Evolutionary conservation across 2,113 vertebrate genomes (phyloP), one percentile per base, ranked within the genome.

Genomic region (Rhinichthys klamathensis): DNA sequence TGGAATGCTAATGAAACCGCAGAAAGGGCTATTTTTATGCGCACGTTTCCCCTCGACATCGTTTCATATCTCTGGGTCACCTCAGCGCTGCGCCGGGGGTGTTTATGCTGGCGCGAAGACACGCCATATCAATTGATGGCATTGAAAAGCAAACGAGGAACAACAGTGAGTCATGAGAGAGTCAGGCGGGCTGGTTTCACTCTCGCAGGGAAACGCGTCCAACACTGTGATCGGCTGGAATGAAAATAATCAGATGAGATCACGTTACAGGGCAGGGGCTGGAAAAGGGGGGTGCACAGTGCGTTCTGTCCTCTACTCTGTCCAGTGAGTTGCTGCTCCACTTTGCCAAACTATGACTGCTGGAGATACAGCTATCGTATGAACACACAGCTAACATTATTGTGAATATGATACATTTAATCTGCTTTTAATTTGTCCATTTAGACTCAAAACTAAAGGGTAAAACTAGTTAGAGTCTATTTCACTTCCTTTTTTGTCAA

Each of bases 171-270:
- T 83, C n/a, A 49, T 41, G 70, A n/a, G 5, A 27, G 70, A 60
- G 70, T 61, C 61, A 84, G 87, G 41, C 46, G 27, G 61, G 49
- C 61, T 54, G 51, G 21, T 73, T 49, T 35, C 8, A 69, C 72
- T 78, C 70, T 73, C 13, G 41, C 70, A 25, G n/a, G 18, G 35
- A 70, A 70, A 70, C 67, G 2, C 18, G 21, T 70, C 65, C 38
- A 41, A 54, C 49, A 21, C 27, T 23, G 46, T 23, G 35, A 63
- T 77, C 9, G 25, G 27, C 25, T 76, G 60, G 80, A 85, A 86
- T 76, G 70, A 84, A 83, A 88, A 81, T 77, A 89, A 87, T 65
- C 35, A 54, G 65, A 87, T 84, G 80, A 88, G 35, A 73, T 89
- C 46, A 27, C 13, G 74, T 44, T 74, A 11, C 80, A 86, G 15